phyloP scores from a whole-genome alignment of 2,888 invertebrate genomes.

The Parnassius glacialis region DNA sequence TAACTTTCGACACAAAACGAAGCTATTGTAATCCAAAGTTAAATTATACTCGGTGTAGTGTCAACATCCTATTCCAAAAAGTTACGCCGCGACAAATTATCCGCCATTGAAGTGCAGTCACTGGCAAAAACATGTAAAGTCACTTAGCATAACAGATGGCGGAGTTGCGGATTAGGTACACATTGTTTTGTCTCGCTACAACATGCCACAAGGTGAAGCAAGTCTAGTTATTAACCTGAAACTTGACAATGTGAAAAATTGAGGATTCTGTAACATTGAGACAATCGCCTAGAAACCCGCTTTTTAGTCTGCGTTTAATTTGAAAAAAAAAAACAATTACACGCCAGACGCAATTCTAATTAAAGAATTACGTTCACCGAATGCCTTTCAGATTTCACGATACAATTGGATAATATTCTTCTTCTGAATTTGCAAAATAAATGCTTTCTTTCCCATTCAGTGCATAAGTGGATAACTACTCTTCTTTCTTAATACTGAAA shows the following conservation, averaged over 20 bases:
- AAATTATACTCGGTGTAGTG: conserved; percentile 22
- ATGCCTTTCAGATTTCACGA: conserved; percentile 8
- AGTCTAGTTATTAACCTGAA: conserved; percentile 18
- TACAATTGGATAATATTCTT: conserved; percentile 18
- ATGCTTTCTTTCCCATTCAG: not conserved
- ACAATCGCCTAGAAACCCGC: conserved; percentile 22
- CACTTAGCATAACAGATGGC: conserved; percentile 27
- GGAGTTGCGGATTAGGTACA: conserved; percentile 22
- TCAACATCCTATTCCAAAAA: conserved; percentile 30
- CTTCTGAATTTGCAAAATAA: not conserved
- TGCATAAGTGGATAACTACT: too few species aligned
- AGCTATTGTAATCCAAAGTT: conserved; percentile 26
- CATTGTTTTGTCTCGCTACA: conserved; percentile 30
- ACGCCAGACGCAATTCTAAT: conserved; percentile 13
- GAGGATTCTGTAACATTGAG: conserved; percentile 18
- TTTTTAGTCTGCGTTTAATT: conserved; percentile 8
- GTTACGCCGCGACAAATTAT: conserved; percentile 32
- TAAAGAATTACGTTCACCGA: conserved; percentile 18
- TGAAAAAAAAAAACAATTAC: conserved; percentile 19
- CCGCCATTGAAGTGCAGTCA: conserved; percentile 41
- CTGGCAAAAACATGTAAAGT: conserved; percentile 44
- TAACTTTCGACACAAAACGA: conserved; percentile 19
- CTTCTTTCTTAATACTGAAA: too few species aligned
- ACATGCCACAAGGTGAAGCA: conserved; percentile 23
- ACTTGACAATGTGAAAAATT: conserved; percentile 17